Evolutionary conservation across 2,797 vertebrate species (phyloP).

Genomic region (Triplophysa bombifrons): DNA sequence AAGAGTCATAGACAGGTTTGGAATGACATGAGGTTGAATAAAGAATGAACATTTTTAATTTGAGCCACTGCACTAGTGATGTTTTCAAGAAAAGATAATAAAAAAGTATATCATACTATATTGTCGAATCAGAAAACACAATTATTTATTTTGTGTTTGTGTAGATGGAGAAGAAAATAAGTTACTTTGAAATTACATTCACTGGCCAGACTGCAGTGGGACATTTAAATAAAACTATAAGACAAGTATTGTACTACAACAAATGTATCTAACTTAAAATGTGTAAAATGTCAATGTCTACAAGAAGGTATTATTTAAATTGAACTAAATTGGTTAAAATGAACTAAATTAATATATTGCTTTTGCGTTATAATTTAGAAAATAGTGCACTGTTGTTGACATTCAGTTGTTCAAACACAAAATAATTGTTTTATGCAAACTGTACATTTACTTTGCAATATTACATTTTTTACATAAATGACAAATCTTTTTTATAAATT

Average conservation of each 20-base stretch:
- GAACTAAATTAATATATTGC: background rate
- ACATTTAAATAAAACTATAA: slow-evolving; percentile 1
- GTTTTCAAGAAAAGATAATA: background rate
- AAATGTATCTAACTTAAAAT: background rate
- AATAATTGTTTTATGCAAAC: background rate
- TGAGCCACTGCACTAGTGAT: background rate
- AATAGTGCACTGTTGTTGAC: slow-evolving; percentile 15
- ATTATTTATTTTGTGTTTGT: background rate
- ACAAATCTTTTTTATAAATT: background rate
- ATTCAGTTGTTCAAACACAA: background rate
- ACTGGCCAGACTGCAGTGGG: slow-evolving; percentile 25
- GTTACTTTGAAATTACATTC: slow-evolving; percentile 39
- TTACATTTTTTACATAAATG: background rate
- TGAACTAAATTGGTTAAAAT: background rate
- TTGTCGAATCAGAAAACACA: background rate
- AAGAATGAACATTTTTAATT: too few relatives aligned
- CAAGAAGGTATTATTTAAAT: background rate
- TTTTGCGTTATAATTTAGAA: slow-evolving; percentile 17
- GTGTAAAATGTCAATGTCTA: background rate
- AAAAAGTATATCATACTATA: background rate
- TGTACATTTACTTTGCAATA: background rate
- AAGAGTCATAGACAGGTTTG: too few relatives aligned
- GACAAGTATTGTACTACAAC: background rate
- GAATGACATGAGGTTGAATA: too few relatives aligned
- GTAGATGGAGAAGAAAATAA: background rate